Percentiles rank a stretch among this genome's conserved stretches.
Evolutionary conservation across 2,113 vertebrate genomes (phyloP).

Genomic region (Ochotona princeps): DNA sequence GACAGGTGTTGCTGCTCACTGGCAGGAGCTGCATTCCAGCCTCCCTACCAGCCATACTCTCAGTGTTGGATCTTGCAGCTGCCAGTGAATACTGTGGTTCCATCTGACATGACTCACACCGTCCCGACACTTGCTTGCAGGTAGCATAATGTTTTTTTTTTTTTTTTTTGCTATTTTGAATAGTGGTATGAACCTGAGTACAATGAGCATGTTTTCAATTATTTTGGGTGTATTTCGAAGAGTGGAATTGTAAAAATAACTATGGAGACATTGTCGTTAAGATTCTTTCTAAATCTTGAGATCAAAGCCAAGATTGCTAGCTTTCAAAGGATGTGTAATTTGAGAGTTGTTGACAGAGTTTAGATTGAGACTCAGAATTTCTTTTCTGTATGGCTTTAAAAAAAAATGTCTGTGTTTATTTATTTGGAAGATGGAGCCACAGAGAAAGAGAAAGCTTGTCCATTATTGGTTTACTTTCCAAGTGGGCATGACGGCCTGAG

Average conservation of each 20-base stretch:
- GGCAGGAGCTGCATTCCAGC: no score
- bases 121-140: no score
- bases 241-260: not conserved
- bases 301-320: slow-evolving; percentile 36
- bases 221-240: not conserved
- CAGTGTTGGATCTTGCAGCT: no score
- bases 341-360: slow-evolving; percentile 42
- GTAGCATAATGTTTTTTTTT: not conserved
- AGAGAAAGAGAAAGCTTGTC: no score
- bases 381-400: slow-evolving; percentile 34
- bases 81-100: no score
- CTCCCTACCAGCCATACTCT: no score
- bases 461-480: no score
- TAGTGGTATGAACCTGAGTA: not conserved
- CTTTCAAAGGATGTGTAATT: slow-evolving; percentile 18
- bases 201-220: not conserved
- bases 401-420: no score
- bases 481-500: no score
- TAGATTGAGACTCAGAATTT: slow-evolving; percentile 53
- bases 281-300: slow-evolving; percentile 23
- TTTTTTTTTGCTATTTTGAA: not conserved
- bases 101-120: no score
- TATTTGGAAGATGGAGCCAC: no score
- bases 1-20: no score
- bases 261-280: not conserved